phyloP scores from a whole-genome alignment of 2,113 vertebrate genomes.

The Ochotona princeps region DNA sequence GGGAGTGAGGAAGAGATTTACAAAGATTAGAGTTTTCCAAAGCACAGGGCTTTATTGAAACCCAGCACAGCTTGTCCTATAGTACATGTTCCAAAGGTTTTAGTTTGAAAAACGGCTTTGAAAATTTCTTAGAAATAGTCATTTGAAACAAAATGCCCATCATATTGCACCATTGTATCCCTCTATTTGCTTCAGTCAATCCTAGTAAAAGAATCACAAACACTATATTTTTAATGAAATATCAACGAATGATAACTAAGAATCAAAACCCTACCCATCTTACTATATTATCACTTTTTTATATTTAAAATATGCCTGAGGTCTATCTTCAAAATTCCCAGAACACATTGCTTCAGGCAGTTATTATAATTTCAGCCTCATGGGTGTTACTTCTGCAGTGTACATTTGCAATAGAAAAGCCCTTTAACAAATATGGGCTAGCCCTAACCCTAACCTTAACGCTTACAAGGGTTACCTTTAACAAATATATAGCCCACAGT shows the following conservation, averaged over 20 bases:
- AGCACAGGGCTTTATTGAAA: neutral
- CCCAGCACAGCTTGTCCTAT: neutral
- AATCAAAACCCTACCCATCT: neutral
- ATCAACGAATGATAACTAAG: neutral
- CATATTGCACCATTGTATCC: neutral
- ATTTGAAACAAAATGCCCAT: neutral
- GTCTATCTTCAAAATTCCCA: conserved; percentile 34
- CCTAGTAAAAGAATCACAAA: neutral
- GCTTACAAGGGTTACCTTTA: too few relatives aligned
- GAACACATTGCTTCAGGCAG: conserved; percentile 31
- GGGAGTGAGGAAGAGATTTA: neutral
- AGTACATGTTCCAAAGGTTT: neutral
- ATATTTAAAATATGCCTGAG: conserved; percentile 45
- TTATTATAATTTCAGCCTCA: conserved; percentile 64
- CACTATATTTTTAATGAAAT: neutral
- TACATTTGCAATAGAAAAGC: conserved; percentile 65
- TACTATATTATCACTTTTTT: conserved; percentile 23
- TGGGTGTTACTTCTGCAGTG: conserved; percentile 42
- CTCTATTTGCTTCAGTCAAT: neutral
- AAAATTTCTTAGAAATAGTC: neutral
- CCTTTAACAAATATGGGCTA: too few relatives aligned
- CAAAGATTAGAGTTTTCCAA: neutral
- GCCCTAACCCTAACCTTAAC: too few relatives aligned
- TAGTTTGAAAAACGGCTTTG: conserved; percentile 9
- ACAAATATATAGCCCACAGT: too few relatives aligned